phyloP scores from a whole-genome alignment of 2,888 invertebrate species.

The Glaucopsyche alexis region DNA sequence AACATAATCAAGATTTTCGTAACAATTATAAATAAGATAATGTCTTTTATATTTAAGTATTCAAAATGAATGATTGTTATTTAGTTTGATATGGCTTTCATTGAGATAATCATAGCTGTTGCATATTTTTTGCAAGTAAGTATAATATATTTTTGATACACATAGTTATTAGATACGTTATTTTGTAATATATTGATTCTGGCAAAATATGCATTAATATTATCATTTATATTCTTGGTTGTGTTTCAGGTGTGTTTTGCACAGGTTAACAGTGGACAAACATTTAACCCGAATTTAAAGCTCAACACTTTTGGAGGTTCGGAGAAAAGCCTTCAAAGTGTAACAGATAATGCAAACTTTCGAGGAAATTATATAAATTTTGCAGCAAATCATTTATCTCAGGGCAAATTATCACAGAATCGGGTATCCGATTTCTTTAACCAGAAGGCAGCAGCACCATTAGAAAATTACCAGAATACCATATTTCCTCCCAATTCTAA shows the following conservation, averaged over 20 bases:
- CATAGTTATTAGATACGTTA: not conserved
- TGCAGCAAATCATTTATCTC: not conserved
- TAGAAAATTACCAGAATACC: conserved; percentile 2
- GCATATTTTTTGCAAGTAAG: conserved; percentile 16
- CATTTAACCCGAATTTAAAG: not conserved
- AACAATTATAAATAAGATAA: not conserved
- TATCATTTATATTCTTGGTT: no score
- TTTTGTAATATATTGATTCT: not conserved
- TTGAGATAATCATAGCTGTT: conserved; percentile 7
- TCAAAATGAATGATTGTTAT: not conserved
- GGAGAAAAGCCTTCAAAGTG: not conserved
- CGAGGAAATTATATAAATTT: not conserved
- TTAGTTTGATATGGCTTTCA: not conserved
- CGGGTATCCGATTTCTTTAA: not conserved
- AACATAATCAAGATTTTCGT: not conserved
- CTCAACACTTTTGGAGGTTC: not conserved
- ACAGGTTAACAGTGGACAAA: conserved; percentile 11
- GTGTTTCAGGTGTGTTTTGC: not conserved
- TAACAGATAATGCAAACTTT: conserved; percentile 1
- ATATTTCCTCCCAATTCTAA: not conserved
- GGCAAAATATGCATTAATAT: not conserved
- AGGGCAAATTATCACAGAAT: conserved; percentile 10
- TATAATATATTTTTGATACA: not conserved
- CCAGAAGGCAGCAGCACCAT: not conserved
- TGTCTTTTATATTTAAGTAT: not conserved